Base-by-base conservation (phyloP, 2,113 vertebrate species). In the Zosterops hypoxanthus region DNA sequence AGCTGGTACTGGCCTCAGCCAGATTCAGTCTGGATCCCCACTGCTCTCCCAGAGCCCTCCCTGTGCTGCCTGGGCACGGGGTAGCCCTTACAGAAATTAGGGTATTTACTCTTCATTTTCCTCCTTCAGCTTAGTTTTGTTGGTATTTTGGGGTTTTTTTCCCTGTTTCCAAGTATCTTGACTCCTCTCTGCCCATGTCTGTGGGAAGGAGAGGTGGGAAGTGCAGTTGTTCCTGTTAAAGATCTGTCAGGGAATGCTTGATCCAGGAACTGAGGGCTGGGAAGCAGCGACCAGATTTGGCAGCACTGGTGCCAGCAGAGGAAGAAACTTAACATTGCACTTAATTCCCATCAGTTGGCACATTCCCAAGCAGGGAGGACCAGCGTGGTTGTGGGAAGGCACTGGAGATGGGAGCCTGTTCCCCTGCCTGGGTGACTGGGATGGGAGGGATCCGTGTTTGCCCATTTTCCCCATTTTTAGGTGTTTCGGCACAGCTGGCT, bases 391-490 rank as follows among this genome's bases (percentile, higher is more conserved):
- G 61, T 61, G 34, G 44, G 72, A 56, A 49, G 5, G 23, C 56
- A 7, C 42, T 68, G 86, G 59, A 49, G 26, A 13, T 11, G 44
- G 69, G 77, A 68, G 16, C 69, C 56, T 39, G 12, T 34, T 75
- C 41, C 53, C 84, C 16, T 73, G 8, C 56, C 24, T 5, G 3
- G 5, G 9, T 57, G 69, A 16, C 56, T 76, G 83, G 63, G 24
- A 3, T 39, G 53, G 29, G 42, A 18, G 21, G 23, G 34, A 47
- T 36, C 77, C 0, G 10, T 6, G 2, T 78, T 84, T 71, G 23
- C 84, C 34, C 0, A 0, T 36, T 90, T 72, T 7, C 56, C 76
- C 64, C 16, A 1, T 59, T 92, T 73, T 1, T 17, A 0, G 15
- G 14, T 55, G 34, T 28, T 89, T 49, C 52, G 47, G 8, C 31